These are phyloP conservation scores for Squalus acanthias DNA, from an alignment of 2,797 vertebrate genomes.

Conservation along the genomic window DNA sequence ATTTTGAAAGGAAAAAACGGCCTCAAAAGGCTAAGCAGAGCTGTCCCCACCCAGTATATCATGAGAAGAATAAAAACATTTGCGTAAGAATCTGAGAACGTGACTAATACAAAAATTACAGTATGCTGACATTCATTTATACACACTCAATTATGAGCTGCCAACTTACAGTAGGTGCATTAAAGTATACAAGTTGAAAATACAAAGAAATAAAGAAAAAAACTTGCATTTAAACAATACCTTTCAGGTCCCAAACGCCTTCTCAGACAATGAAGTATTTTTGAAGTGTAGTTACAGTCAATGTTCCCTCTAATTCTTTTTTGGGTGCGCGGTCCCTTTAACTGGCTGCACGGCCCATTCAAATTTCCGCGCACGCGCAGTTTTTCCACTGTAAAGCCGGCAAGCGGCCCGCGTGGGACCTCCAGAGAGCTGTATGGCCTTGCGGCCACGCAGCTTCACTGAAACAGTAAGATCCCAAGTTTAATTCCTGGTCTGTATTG, in stretches of 20 bases:
- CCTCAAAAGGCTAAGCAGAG: too few species aligned
- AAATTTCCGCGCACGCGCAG: too few species aligned
- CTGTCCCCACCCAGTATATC: background rate
- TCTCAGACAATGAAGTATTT: background rate
- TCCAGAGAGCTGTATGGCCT: too few species aligned
- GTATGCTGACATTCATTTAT: background rate
- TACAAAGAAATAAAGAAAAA: background rate
- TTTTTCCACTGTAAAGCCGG: too few species aligned
- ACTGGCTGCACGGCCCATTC: too few species aligned
- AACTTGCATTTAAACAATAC: too few species aligned
- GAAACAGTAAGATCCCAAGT: background rate
- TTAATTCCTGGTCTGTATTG: background rate
- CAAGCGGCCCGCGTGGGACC: too few species aligned
- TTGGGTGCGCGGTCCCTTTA: too few species aligned
- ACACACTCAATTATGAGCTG: background rate
- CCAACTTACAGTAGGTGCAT: background rate
- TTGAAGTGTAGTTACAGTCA: background rate
- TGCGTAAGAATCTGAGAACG: background rate
- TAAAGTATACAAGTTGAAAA: background rate
- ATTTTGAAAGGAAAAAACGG: background rate
- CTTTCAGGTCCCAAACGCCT: background rate
- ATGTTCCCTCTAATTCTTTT: too few species aligned
- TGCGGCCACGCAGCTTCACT: too few species aligned
- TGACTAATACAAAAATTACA: background rate
- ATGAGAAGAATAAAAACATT: background rate